Conservation (phyloP, 1,140 invertebrate species). For the Plutomurus gul region DNA sequence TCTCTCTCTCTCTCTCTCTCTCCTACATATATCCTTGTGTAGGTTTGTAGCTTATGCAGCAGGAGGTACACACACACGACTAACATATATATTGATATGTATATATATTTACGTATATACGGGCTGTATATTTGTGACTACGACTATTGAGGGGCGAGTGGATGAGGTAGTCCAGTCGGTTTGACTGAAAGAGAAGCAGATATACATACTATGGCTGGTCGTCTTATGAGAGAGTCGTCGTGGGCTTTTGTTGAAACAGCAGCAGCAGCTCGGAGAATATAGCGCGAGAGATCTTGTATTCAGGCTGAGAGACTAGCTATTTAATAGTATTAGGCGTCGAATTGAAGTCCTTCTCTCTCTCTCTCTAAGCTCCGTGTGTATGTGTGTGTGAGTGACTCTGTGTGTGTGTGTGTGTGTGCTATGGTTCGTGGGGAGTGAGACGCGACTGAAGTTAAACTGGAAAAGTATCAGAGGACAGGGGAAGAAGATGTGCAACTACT, state of each 20-base stretch:
- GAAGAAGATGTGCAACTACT: background rate
- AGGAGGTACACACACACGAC: no score
- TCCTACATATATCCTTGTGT: no score
- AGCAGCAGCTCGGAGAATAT: background rate
- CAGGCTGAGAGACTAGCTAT: background rate
- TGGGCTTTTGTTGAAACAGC: no score
- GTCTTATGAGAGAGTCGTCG: no score
- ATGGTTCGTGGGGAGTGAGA: background rate
- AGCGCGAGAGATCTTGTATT: background rate
- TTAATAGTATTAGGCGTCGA: background rate
- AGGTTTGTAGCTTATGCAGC: no score
- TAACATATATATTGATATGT: no score
- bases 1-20: background rate
- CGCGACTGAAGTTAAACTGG: background rate
- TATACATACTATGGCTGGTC: no score
- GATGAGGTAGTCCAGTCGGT: no score
- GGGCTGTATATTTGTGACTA: no score
- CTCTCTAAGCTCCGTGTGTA: background rate
- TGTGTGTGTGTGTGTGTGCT: background rate
- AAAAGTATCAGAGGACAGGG: background rate
- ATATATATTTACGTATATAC: no score
- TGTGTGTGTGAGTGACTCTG: background rate
- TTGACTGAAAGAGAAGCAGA: no score
- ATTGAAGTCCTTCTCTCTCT: background rate
- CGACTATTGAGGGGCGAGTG: no score